phyloP scores from a whole-genome alignment of 2,113 vertebrate genomes.

The Gulo gulo region DNA sequence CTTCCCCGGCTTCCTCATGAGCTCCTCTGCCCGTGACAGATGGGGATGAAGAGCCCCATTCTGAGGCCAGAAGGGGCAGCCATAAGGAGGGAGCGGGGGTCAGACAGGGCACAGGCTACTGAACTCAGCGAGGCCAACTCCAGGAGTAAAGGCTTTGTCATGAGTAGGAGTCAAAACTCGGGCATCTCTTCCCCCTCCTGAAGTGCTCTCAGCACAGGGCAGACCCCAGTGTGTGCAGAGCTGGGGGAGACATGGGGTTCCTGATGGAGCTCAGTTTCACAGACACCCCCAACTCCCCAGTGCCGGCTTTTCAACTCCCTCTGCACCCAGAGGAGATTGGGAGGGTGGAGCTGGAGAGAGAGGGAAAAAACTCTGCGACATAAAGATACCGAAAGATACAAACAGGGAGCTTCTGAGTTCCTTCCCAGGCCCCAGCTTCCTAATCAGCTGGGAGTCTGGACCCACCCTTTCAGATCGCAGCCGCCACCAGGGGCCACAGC shows the following conservation, averaged over 20 bases:
- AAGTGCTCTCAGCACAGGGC: not conserved
- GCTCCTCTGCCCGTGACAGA: not conserved
- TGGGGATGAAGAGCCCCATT: not conserved
- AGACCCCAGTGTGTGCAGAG: not conserved
- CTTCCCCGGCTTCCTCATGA: not conserved
- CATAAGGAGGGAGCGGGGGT: not conserved
- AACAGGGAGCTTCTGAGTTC: not conserved
- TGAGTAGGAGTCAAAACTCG: not conserved
- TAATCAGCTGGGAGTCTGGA: not conserved
- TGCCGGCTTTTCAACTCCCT: not conserved
- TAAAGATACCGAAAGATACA: not conserved
- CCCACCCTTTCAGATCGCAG: slow-evolving; percentile 22
- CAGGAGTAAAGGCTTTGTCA: not conserved
- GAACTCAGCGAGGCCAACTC: not conserved
- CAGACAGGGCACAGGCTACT: not conserved
- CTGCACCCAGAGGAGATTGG: not conserved
- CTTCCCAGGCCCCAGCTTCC: not conserved
- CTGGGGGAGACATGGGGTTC: not conserved
- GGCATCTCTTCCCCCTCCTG: not conserved
- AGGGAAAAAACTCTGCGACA: not conserved
- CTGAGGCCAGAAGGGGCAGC: not conserved
- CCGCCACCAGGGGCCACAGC: not conserved
- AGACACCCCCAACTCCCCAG: not conserved
- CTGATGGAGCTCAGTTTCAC: not conserved
- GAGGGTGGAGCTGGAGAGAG: not conserved